These are phyloP conservation scores for Sicus ferrugineus DNA, from an alignment of 2,888 invertebrate species.

Conservation along the genomic window DNA sequence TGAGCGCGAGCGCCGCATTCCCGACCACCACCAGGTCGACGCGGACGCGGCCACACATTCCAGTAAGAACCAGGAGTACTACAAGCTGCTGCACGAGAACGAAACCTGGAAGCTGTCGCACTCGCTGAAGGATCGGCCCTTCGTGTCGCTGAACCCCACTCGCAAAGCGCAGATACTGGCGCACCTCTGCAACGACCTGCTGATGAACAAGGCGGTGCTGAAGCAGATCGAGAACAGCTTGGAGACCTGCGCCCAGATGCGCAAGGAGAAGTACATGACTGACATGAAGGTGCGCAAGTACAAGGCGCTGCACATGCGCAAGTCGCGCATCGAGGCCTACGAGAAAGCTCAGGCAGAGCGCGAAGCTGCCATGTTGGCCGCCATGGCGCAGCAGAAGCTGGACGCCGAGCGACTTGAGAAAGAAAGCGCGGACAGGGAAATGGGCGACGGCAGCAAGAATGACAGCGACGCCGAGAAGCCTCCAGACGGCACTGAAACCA, in stretches of 20 bases:
- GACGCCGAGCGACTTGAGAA: constrained; percentile 64
- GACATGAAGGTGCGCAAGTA: constrained; percentile 93
- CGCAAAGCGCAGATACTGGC: constrained; percentile 89
- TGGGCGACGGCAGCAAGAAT: constrained; percentile 26
- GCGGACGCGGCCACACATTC: constrained; percentile 73
- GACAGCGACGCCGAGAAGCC: not conserved
- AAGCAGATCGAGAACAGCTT: constrained; percentile 88
- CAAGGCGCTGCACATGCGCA: constrained; percentile 75
- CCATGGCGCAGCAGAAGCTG: constrained; percentile 57
- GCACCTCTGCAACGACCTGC: constrained; percentile 91
- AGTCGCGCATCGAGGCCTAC: constrained; percentile 77
- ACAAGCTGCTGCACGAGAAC: constrained; percentile 79
- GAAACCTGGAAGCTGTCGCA: constrained; percentile 82
- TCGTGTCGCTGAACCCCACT: constrained; percentile 83
- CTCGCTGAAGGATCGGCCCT: constrained; percentile 82
- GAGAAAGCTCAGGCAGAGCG: constrained; percentile 67
- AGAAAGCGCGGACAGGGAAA: constrained; percentile 43
- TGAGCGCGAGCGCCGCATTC: constrained; percentile 80
- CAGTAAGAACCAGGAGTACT: constrained; percentile 81
- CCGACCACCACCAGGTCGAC: constrained; percentile 83
- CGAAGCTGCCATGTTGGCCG: constrained; percentile 59
- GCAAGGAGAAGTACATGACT: constrained; percentile 90
- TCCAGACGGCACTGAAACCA: constrained; percentile 22
- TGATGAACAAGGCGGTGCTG: constrained; percentile 90
- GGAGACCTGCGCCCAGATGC: constrained; percentile 84